A percentile compares a stretch with the other conserved stretches of the same genome.
These are phyloP conservation scores for Phymorhynchus buccinoides DNA, from an alignment of 1,140 invertebrate genomes.

Conservation along the genomic window DNA sequence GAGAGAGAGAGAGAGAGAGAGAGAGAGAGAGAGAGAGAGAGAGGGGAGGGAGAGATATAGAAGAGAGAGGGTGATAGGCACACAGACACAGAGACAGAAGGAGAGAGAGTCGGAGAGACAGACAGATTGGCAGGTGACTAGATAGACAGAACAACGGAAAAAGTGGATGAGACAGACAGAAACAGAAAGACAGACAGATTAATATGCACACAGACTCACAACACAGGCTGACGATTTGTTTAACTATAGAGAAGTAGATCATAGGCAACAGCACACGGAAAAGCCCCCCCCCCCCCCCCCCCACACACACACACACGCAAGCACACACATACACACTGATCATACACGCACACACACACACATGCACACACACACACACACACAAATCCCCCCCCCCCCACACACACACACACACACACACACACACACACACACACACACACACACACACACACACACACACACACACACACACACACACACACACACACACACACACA, in stretches of 20 bases:
- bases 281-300: background rate
- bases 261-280: background rate
- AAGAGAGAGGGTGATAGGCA: background rate
- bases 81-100: background rate
- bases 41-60: background rate
- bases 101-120: background rate
- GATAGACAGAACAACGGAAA: background rate
- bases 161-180: background rate
- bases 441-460: no score
- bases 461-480: no score
- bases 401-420: no score
- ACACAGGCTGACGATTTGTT: no score
- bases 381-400: no score
- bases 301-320: background rate
- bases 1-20: background rate
- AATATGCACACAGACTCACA: background rate
- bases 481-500: no score
- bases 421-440: no score
- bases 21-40: conserved; percentile 10
- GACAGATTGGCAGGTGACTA: background rate
- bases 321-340: background rate
- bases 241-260: background rate
- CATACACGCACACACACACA: background rate
- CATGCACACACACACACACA: background rate
- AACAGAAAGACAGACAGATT: conserved; percentile 1